Evolutionary conservation across 2,888 invertebrate species (phyloP), one percentile per base, ranked within the genome.

Genomic region (Agapostemon virescens): DNA sequence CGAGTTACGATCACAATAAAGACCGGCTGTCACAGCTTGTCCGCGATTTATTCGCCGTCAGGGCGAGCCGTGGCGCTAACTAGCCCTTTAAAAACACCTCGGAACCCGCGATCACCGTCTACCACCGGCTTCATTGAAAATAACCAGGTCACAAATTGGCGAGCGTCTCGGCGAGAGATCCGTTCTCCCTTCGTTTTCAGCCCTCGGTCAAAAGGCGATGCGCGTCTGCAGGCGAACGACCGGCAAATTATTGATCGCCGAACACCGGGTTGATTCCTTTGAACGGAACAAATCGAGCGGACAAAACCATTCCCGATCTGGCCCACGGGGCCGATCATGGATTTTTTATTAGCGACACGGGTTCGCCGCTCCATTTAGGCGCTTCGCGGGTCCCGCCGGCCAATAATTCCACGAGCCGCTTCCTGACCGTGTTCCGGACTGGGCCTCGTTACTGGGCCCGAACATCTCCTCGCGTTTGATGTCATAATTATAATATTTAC

Each of bases 401-500:
- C 86, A 84, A 84, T 84, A 88, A 36, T 82, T 88, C 42, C 72
- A 42, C 77, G 55, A 11, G 72, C 17, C 64, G 52, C 23, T 9
- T 42, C 63, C 67, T 75, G 80, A 83, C 74, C 84, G 82, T 84
- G 85, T 81, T 77, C 79, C 82, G 76, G 74, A 80, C 79, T 71
- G 78, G 83, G 49, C 74, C 87, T 88, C 86, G 88, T 88, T 88
- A 87, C 85, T 80, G 77, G 83, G 80, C 85, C 84, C 82, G 84
- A 87, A 88, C 83, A 89, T 85, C 85, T 88, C 85, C 81, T 83
- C 84, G 84, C 88, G 85, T 89, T 88, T 86, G 89, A 87, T 88
- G 84, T 87, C 86, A 83, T 88, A 86, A 89, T 88, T 88, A 89
- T 86, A 89, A 88, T 88, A 89, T 88, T 88, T 88, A 85, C 86